Evolutionary conservation across 2,113 vertebrate species (phyloP), one percentile per base, ranked within the genome.

Genomic region (Sander lucioperca): DNA sequence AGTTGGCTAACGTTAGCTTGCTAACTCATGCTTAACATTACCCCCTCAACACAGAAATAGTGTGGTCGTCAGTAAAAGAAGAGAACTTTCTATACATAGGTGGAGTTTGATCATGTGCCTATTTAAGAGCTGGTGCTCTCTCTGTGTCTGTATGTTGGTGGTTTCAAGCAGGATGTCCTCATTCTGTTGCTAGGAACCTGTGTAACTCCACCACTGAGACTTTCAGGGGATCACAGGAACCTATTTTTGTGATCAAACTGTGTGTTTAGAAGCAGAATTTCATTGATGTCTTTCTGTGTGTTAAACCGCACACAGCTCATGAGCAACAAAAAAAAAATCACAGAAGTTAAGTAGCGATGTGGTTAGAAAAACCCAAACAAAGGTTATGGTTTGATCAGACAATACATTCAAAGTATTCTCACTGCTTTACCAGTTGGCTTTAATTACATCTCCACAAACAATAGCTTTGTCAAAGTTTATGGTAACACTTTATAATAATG

Each of bases 151-250:
- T 4, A 16, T 18, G 27, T 30, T 1, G 19, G 33, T n/a, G 19
- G 12, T 43, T n/a, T 64, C 33, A 8, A 43, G 61, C 61, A 64
- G 61, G 61, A 64, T 64, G 36, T 64, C 61, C 36, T 64, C 61
- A 23, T 62, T 39, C 39, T 39, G 18, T 62, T 62, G 10, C 12
- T 8, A 43, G 61, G 21, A n/a, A 39, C 36, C 6, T 10, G 8
- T 61, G 58, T 10, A 18, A 18, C 58, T 61, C 30, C 58, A 61
- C 58, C 58, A 43, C 19, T n/a, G 6, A 64, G 21, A 23, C 61
- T n/a, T 39, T 39, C 59, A 7, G 36, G 6, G 21, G 19, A 45
- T 64, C 36, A 64, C 58, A 61, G 30, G 62, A 45, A 15, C 6
- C 21, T 43, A 23, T 14, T 10, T 64, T 14, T 15, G 21, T 45